Evolutionary conservation across 2,113 vertebrate species (phyloP).

Genomic region (Theristicus caerulescens): DNA sequence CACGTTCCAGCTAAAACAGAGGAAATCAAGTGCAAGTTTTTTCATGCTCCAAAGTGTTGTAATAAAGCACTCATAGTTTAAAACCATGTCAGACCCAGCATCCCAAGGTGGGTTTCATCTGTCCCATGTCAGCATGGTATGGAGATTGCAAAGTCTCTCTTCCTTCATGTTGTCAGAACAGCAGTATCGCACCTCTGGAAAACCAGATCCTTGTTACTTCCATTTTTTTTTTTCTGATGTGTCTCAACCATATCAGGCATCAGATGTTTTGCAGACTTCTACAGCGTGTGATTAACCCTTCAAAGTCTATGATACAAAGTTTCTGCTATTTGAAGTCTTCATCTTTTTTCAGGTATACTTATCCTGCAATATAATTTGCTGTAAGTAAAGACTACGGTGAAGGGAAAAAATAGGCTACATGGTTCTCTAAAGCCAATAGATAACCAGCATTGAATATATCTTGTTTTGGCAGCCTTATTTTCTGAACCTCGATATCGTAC

Average conservation of each 20-base stretch:
- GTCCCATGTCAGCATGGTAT: not conserved
- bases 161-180: fast-evolving
- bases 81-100: not conserved
- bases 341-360: not conserved
- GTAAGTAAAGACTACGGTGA: not conserved
- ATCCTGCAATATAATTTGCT: not conserved
- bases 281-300: not conserved
- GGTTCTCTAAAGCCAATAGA: not conserved
- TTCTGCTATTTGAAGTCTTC: not conserved
- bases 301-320: fast-evolving
- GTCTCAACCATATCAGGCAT: not conserved
- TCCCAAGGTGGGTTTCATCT: not conserved
- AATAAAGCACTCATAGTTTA: not conserved
- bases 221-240: not conserved
- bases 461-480: not conserved
- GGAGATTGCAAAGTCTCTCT: not conserved
- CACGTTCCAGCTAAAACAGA: not conserved
- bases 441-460: not conserved
- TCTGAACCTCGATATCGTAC: not conserved
- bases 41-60: not conserved
- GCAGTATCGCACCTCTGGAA: not conserved
- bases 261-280: not conserved
- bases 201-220: not conserved
- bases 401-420: not conserved
- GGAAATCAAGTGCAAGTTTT: not conserved